These are phyloP conservation scores for Myotis myotis DNA, from an alignment of 2,797 vertebrate genomes.

Conservation along the genomic window DNA sequence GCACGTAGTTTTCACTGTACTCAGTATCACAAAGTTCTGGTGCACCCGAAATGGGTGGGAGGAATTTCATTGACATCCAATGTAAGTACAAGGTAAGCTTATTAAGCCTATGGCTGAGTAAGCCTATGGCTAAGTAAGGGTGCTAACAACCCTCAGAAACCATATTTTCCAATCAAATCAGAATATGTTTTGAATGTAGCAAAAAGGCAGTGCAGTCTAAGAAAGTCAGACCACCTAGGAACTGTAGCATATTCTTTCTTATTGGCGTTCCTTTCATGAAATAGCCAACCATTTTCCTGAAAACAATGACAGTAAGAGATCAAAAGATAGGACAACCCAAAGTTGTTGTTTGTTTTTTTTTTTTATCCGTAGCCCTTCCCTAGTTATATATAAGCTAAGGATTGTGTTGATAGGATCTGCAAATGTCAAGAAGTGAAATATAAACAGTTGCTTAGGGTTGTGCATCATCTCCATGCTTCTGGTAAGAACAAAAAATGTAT, in stretches of 20 bases:
- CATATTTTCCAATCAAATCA: background rate
- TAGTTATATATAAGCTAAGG: constrained; percentile 4
- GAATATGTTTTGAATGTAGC: background rate
- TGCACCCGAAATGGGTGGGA: too few species aligned
- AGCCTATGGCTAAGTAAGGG: background rate
- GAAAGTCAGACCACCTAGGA: background rate
- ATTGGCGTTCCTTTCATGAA: background rate
- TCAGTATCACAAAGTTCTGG: background rate
- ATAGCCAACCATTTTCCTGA: background rate
- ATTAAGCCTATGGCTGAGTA: background rate
- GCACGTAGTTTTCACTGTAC: background rate
- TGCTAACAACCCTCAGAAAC: background rate
- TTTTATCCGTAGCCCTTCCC: background rate
- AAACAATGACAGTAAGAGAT: background rate
- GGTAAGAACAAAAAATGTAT: background rate
- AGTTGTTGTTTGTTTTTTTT: background rate
- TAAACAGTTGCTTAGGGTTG: background rate
- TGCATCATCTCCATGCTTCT: background rate
- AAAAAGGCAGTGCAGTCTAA: background rate
- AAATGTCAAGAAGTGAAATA: background rate
- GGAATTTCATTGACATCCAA: background rate
- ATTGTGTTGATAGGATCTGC: background rate
- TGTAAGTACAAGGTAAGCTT: background rate
- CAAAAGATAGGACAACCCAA: background rate
- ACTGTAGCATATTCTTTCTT: background rate